Percentiles rank a stretch among this genome's conserved stretches.
Conservation (phyloP, 2,888 invertebrate genomes). For the Fragum whitleyi region DNA sequence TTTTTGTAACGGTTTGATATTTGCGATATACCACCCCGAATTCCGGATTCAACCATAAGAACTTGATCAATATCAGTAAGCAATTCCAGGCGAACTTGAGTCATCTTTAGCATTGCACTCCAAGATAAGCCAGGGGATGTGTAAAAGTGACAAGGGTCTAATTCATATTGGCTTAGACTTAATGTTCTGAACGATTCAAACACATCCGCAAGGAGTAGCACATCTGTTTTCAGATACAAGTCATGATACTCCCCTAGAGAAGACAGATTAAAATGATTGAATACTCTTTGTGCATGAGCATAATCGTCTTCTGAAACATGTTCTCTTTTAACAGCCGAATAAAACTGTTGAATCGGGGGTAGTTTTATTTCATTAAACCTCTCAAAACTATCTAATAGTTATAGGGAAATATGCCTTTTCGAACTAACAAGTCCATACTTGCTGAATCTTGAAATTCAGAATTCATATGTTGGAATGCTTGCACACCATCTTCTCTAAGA, state of each 20-base stretch:
- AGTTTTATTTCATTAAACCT: constrained; percentile 29
- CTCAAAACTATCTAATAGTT: constrained; percentile 31
- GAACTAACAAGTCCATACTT: constrained; percentile 20
- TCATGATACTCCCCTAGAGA: constrained; percentile 46
- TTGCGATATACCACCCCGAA: constrained; percentile 47
- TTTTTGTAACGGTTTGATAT: constrained; percentile 40
- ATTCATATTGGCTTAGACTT: constrained; percentile 35
- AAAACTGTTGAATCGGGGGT: constrained; percentile 30
- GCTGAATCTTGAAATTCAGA: constrained; percentile 13
- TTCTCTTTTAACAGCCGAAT: constrained; percentile 24
- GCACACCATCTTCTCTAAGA: neutral
- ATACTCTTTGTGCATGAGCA: constrained; percentile 36
- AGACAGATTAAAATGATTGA: constrained; percentile 25
- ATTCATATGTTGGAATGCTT: constrained; percentile 1
- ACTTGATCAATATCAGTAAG: constrained; percentile 48
- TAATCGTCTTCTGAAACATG: constrained; percentile 42
- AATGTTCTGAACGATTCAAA: constrained; percentile 46
- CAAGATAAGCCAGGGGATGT: constrained; percentile 50
- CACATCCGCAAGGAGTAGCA: constrained; percentile 40
- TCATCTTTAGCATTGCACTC: constrained; percentile 44
- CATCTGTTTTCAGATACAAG: constrained; percentile 44
- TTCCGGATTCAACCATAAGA: constrained; percentile 27
- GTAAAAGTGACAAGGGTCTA: constrained; percentile 53
- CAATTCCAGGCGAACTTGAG: constrained; percentile 38
- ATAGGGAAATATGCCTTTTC: constrained; percentile 48